Percentiles rank a stretch among this genome's conserved stretches.
Evolutionary conservation across 2,113 vertebrate genomes (phyloP).

Genomic region (Daubentonia madagascariensis): DNA sequence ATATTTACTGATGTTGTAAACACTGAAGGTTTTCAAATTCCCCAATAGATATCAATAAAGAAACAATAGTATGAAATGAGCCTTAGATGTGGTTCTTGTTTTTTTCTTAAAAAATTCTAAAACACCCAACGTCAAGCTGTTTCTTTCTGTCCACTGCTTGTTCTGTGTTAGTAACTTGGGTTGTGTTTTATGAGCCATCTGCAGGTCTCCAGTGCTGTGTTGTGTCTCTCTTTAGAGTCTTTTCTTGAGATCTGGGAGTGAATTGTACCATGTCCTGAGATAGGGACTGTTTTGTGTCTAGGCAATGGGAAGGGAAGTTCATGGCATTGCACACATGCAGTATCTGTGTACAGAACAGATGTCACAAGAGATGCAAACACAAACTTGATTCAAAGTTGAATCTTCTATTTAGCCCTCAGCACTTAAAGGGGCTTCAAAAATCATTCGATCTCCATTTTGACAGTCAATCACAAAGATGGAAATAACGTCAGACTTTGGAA

Average conservation of each 20-base stretch:
- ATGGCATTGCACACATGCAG: not conserved
- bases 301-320: not conserved
- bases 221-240: not conserved
- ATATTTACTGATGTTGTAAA: conserved; percentile 27
- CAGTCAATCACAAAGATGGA: not conserved
- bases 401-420: not conserved
- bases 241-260: not conserved
- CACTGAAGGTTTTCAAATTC: conserved; percentile 20
- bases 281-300: not conserved
- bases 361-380: not conserved
- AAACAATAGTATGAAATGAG: not conserved
- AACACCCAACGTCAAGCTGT: not conserved
- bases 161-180: not conserved
- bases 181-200: conserved; percentile 28
- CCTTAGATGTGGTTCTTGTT: conserved; percentile 25
- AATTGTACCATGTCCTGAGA: not conserved
- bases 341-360: not conserved
- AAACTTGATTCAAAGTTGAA: not conserved
- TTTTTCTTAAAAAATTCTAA: not conserved
- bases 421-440: not conserved
- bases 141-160: conserved; percentile 14
- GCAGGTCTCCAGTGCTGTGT: not conserved
- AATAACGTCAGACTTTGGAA: not conserved
- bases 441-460: not conserved
- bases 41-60: conserved; percentile 1